A percentile compares a stretch with the other conserved stretches of the same genome.
Evolutionary conservation across 2,797 vertebrate species (phyloP).

Genomic region (Myiotriccus ornatus): DNA sequence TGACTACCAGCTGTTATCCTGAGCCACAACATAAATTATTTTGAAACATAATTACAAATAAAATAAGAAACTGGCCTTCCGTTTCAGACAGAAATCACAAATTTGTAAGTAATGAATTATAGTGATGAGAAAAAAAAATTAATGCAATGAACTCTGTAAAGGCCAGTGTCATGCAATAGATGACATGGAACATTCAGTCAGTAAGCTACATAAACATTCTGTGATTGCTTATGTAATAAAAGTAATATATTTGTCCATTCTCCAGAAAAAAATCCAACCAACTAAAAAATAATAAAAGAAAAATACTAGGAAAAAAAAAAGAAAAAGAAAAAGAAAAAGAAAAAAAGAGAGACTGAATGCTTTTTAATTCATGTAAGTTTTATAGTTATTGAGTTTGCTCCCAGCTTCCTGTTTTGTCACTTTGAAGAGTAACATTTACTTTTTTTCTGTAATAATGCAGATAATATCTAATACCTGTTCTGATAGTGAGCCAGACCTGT

Average conservation of each 20-base stretch:
- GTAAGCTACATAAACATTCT: background rate
- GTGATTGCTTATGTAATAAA: background rate
- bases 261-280: background rate
- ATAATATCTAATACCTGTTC: background rate
- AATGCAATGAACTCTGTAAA: background rate
- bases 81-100: constrained; percentile 16
- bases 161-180: background rate
- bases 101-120: constrained; percentile 9
- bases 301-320: too few relatives aligned
- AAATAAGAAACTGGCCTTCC: background rate
- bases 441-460: background rate
- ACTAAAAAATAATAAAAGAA: background rate
- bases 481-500: background rate
- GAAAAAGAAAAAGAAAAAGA: background rate
- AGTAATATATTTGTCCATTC: background rate
- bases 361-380: background rate
- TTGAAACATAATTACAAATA: background rate
- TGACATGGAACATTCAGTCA: background rate
- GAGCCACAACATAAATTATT: background rate
- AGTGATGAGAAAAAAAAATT: constrained; percentile 3
- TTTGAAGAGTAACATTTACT: background rate
- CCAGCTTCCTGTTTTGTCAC: background rate
- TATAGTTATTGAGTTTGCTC: background rate
- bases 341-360: background rate
- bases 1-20: background rate